Percentiles rank a stretch among this genome's conserved stretches.
These are phyloP conservation scores for Phymastichus coffea DNA, from an alignment of 1,140 invertebrate species.

Conservation along the genomic window DNA sequence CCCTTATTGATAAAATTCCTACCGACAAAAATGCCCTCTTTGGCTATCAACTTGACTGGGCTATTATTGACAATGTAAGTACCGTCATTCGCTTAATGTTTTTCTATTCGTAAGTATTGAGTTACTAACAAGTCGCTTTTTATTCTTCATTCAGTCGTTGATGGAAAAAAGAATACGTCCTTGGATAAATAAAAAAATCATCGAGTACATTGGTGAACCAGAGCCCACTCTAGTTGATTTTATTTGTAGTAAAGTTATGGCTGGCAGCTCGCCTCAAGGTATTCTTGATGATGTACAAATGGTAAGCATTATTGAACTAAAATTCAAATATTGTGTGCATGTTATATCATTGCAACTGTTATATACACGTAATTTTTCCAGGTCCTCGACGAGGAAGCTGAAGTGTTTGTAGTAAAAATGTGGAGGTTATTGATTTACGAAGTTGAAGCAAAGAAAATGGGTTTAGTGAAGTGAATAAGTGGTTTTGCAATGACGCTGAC, in stretches of 20 bases:
- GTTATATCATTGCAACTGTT: background rate
- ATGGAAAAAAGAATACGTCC: conserved; percentile 97
- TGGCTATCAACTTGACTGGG: conserved; percentile 90
- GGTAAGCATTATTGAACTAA: conserved; percentile 62
- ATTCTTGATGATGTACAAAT: conserved; percentile 98
- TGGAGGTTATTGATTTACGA: conserved; percentile 99
- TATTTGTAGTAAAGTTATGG: conserved; percentile 96
- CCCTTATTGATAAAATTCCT: conserved; percentile 96
- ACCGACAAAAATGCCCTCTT: conserved; percentile 96
- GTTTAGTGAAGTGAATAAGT: conserved; percentile 68
- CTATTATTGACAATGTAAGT: conserved; percentile 76
- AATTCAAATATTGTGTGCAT: background rate
- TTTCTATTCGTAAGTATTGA: background rate
- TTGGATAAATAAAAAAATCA: conserved; percentile 99
- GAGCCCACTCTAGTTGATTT: conserved; percentile 98
- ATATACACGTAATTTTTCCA: too few species aligned
- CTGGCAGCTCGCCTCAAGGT: conserved; percentile 86
- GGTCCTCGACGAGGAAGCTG: conserved; percentile 98
- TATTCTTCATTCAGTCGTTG: conserved; percentile 60
- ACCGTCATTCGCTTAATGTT: conserved; percentile 11
- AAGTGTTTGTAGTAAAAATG: conserved; percentile 99
- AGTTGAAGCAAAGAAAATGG: conserved; percentile 96
- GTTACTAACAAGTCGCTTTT: background rate
- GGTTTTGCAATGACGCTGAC: background rate
- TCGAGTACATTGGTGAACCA: conserved; percentile 98